These are phyloP conservation scores for Arothron firmamentum DNA, from an alignment of 2,113 vertebrate genomes.

Conservation along the genomic window DNA sequence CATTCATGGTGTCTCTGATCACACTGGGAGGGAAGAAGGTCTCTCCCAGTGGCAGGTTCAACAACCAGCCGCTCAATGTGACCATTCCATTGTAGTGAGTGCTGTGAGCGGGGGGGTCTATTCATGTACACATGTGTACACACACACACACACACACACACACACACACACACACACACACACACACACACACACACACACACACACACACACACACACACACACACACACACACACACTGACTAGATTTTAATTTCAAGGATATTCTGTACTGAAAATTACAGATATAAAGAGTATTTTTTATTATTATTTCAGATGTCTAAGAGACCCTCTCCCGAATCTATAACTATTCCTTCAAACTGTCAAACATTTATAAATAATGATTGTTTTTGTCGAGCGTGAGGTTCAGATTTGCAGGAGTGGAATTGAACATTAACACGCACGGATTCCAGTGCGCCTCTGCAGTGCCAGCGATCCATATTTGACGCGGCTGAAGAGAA, in stretches of 20 bases:
- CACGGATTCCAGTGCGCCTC: background rate
- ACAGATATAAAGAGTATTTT: too few species aligned
- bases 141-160: background rate
- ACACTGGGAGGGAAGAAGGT: constrained; percentile 14
- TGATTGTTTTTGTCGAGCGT: background rate
- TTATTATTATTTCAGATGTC: background rate
- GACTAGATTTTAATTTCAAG: background rate
- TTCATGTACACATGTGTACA: background rate
- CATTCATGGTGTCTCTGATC: constrained; percentile 20
- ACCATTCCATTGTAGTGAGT: constrained; percentile 49
- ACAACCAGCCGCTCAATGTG: constrained; percentile 53
- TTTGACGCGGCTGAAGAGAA: constrained; percentile 14
- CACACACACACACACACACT: background rate
- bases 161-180: too few species aligned
- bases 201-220: too few species aligned
- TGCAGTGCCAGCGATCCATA: constrained; percentile 5
- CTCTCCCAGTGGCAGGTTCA: constrained; percentile 43
- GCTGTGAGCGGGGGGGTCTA: constrained; percentile 18
- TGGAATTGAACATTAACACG: too few species aligned
- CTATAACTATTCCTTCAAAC: background rate
- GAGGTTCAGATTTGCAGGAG: too few species aligned
- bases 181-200: too few species aligned
- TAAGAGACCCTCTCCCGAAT: too few species aligned
- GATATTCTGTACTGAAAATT: too few species aligned
- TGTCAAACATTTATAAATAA: background rate